phyloP scores from a whole-genome alignment of 2,888 invertebrate genomes.

The Lymantria dispar region DNA sequence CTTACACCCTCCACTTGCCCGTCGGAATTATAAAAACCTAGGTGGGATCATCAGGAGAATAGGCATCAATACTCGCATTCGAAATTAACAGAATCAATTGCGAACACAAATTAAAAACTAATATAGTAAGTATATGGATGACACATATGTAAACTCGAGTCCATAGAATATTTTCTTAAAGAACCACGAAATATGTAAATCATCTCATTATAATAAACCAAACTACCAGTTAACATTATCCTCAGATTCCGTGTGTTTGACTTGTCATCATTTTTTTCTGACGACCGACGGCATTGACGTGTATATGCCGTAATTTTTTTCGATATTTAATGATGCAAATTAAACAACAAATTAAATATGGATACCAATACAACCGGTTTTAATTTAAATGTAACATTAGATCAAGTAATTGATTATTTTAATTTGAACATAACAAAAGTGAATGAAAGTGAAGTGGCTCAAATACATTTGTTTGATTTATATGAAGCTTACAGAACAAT shows the following conservation, averaged over 20 bases:
- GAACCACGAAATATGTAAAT: slow-evolving; percentile 62
- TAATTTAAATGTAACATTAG: slow-evolving; percentile 39
- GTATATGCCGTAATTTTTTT: slow-evolving; percentile 25
- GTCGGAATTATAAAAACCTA: no score
- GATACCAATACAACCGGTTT: slow-evolving; percentile 28
- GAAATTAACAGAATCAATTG: no score
- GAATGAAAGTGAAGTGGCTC: slow-evolving; percentile 55
- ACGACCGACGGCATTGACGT: slow-evolving; percentile 53
- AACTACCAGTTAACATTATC: slow-evolving; percentile 56
- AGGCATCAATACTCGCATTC: no score
- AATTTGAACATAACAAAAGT: slow-evolving; percentile 47
- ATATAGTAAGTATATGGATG: no score
- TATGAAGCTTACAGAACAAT: slow-evolving; percentile 58
- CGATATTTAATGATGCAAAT: slow-evolving; percentile 16
- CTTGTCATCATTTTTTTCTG: slow-evolving; percentile 46
- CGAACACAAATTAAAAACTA: no score
- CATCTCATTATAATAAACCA: slow-evolving; percentile 47
- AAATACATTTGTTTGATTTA: slow-evolving; percentile 46
- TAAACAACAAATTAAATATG: slow-evolving; percentile 7
- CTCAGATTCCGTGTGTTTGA: slow-evolving; percentile 50
- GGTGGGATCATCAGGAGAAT: no score
- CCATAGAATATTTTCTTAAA: slow-evolving; percentile 22
- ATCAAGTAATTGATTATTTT: slow-evolving; percentile 48
- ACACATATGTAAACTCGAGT: neutral
- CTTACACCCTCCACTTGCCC: no score